Evolutionary conservation across 1,140 invertebrate species (phyloP), one percentile per base, ranked within the genome.

Genomic region (Melanaphis sacchari): DNA sequence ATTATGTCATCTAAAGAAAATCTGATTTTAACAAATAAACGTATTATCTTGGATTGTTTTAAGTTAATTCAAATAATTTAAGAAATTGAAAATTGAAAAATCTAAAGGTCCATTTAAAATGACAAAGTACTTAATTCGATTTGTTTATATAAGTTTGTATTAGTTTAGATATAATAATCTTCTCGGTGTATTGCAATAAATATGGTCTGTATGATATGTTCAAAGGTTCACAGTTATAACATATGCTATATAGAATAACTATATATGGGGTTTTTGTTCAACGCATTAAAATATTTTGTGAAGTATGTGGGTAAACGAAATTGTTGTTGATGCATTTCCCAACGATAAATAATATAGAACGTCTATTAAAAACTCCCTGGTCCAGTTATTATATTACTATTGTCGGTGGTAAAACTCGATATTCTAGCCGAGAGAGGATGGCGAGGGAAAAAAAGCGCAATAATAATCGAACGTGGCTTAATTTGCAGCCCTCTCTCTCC

Each of bases 401-500:
- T 26, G 43, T 36, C 85, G 21, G 31, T 88, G 31, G 43, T 88
- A 88, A 88, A 88, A 88, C 49, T 18, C n/a, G 41, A 88, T 88
- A 88, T 46, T 88, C 43, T 36, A 76, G 59, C 59, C 59, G 31
- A 24, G 26, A 89, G 36, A 49, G 49, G n/a, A 54, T 9, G 3
- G 46, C 24, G 24, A 0, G 4, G 31, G 36, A 52, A 52, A 88
- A 89, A 89, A 89, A 89, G 88, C 88, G 36, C 49, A 89, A 89
- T 89, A 89, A 89, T 89, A 89, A 89, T 89, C 88, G 49, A 89
- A 89, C 85, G 85, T 22, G 43, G 85, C 88, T 89, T 89, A 89
- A 89, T 89, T 89, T 36, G 31, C 49, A 49, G 31, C n/a, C 88
- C 22, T 89, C 36, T 11, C n/a, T 49, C 43, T 59, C 59, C 24